Evolutionary conservation across 1,140 invertebrate species (phyloP), one percentile per base, ranked within the genome.

Genomic region (Eumaeus atala): DNA sequence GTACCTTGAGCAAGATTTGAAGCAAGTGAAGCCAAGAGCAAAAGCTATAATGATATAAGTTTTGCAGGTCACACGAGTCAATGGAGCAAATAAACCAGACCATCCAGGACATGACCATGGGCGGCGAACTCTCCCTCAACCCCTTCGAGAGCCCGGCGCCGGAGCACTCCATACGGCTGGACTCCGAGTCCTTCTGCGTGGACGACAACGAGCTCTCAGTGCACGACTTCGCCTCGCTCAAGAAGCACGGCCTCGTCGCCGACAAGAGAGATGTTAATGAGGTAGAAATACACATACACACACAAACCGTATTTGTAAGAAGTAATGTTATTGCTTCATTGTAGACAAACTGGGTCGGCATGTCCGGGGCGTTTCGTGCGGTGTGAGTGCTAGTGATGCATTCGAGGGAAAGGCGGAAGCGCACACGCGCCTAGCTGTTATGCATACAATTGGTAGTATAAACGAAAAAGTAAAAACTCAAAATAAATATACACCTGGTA

Each of bases 81-180:
- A 80, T 86, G 21, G 83, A 84, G 56, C 83, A 84, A 47, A 83
- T 87, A 53, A 88, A 88, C 60, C 84, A 88, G 64, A 87, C 87
- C 0, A 84, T 88, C 3, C 78, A 87, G 59, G 87, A 88, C 54
- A 88, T 88, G 87, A 86, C 82, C 0, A 84, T 88, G 70, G 80
- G 85, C 6, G 87, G 83, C 0, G 84, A 87, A 17, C 78, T 87
- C 54, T 81, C 74, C 0, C 54, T 88, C 0, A 88, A 88, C 51
- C 87, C 87, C 0, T 88, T 88, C 47, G 87, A 88, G 55, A 77
- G 64, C 21, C 62, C 71, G 0, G 61, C 62, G 0, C 62, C 70
- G 0, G 86, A 88, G n/a, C 54, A 81, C n/a, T 81, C 84, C 0
- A 77, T 82, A 58, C 58, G 84, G 9, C 52, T 87, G 1, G 76